phyloP scores from a whole-genome alignment of 2,888 invertebrate genomes.

The Aspidiotus destructor region DNA sequence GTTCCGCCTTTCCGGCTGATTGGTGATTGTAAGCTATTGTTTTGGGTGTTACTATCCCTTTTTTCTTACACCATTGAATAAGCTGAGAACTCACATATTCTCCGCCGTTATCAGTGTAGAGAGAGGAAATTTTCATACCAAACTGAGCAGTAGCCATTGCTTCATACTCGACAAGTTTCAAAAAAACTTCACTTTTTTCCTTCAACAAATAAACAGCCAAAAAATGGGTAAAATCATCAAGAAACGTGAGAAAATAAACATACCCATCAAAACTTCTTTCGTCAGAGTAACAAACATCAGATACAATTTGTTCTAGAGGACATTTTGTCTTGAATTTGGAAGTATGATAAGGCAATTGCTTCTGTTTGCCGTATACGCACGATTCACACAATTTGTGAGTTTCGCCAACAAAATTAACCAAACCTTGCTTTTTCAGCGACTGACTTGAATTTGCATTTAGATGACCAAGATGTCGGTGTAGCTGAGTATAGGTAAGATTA shows the following conservation, averaged over 20 bases:
- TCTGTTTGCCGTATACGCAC: not conserved
- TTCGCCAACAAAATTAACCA: not conserved
- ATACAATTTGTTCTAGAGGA: not conserved
- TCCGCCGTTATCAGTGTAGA: not conserved
- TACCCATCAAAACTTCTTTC: not conserved
- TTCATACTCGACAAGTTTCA: slow-evolving; percentile 1
- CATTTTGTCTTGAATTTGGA: not conserved
- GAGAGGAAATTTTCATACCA: not conserved
- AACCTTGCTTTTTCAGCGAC: not conserved
- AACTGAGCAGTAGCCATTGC: slow-evolving; percentile 3
- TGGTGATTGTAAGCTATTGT: not conserved
- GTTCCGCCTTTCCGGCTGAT: not conserved
- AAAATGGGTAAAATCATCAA: slow-evolving; percentile 2
- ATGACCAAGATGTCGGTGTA: slow-evolving; percentile 4
- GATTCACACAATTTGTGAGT: not conserved
- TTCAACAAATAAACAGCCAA: not conserved
- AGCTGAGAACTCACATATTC: not conserved
- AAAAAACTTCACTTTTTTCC: not conserved
- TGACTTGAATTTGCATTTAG: not conserved
- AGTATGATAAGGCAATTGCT: not conserved
- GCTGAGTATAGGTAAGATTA: not conserved
- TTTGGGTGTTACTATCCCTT: not conserved
- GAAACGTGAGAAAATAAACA: not conserved
- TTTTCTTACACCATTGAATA: not conserved
- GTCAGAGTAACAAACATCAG: not conserved